Evolutionary conservation across 2,797 vertebrate species (phyloP).

Genomic region (Hapalemur alaotrensis): DNA sequence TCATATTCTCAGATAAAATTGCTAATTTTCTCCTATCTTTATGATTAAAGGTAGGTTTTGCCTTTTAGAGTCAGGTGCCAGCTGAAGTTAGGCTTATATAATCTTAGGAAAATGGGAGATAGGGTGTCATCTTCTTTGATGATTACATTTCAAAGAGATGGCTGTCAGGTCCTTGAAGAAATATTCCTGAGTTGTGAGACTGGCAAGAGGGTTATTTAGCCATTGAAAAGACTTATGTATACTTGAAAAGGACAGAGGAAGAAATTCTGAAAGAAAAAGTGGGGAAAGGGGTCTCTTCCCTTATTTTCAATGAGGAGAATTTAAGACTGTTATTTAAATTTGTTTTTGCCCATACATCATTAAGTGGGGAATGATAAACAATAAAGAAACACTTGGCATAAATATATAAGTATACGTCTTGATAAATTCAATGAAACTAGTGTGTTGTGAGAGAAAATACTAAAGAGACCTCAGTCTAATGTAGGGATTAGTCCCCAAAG

Average conservation of each 20-base stretch:
- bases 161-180: background rate
- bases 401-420: background rate
- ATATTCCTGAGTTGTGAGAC: constrained; percentile 6
- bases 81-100: background rate
- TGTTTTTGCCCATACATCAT: background rate
- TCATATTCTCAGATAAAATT: constrained; percentile 16
- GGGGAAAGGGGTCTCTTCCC: background rate
- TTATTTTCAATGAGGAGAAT: background rate
- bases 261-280: background rate
- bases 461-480: background rate
- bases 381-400: background rate
- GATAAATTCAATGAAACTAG: background rate
- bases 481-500: background rate
- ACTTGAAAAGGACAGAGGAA: background rate
- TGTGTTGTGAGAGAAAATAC: background rate
- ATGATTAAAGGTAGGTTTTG: constrained; percentile 21
- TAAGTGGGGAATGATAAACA: background rate
- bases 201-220: background rate
- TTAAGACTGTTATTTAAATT: constrained; percentile 22
- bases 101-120: background rate
- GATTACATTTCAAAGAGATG: constrained; percentile 40
- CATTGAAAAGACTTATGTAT: background rate
- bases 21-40: background rate
- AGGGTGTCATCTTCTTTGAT: background rate
- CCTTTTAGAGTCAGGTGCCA: background rate